Evolutionary conservation across 2,888 invertebrate genomes (phyloP), one percentile per base, ranked within the genome.

Genomic region (Capitulum mitella): DNA sequence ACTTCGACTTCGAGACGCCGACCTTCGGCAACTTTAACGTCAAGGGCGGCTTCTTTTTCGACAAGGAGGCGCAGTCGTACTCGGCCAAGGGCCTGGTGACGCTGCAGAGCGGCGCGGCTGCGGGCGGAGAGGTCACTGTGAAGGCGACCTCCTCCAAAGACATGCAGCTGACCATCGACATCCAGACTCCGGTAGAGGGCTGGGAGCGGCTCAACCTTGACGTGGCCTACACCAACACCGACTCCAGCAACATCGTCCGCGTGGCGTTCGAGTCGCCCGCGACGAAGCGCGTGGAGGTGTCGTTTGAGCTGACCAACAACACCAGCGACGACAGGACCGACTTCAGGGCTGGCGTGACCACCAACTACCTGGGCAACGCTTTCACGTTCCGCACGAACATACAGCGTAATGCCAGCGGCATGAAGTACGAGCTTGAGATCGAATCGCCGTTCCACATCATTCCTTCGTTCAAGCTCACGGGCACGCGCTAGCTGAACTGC

Each of bases 381-480:
- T 46, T 76, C 46, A 76, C 76, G 29, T 46, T 43, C 76, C 43
- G n/a, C 14, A 76, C 76, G 29, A 48, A 14, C 46, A 46, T 76
- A 1, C 43, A 29, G 46, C 46, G 76, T 16, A 46, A 76, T 46
- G 43, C 5, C 19, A 3, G 3, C 16, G 76, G 76, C 29, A 76
- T 76, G 46, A 76, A 76, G 48, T 76, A 76, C 76, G 76, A 76
- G 32, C 76, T 76, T 14, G 76, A 76, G 10, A 76, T 76, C 76
- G 76, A 43, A 32, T 76, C 76, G 16, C 76, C 76, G 29, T 32
- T 76, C 32, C 43, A 76, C 29, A 46, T 76, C 1, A 2, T 76
- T 0, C 76, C 76, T 16, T 46, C 43, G 6, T 48, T 76, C 32
- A 76, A 48, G 43, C 2, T 76, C 19, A 48, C 76, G 16, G 48